Base-by-base conservation (phyloP, 2,113 vertebrate genomes). In the Tupaia chinensis region DNA sequence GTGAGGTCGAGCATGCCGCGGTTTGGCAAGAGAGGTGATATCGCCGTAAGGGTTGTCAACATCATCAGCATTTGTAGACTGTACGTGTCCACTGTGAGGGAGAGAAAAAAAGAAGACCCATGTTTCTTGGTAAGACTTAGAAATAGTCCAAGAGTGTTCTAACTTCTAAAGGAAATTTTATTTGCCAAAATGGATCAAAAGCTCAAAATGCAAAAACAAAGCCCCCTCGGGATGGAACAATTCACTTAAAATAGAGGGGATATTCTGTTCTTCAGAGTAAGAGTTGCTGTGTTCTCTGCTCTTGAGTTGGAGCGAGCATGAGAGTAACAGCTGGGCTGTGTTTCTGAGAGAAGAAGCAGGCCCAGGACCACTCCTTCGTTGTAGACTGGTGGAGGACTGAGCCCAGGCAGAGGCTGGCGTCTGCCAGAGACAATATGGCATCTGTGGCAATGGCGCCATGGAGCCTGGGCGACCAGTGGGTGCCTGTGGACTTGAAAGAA, bases 51-150 rank as follows among this genome's bases (percentile, higher is more conserved):
- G 97, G 93, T 97, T 96, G 92, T 99, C 98, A 20, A 98, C 54
- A 22, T 97, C 96, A 11, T 99, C 98, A 70, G 98, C 95, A 84
- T 98, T 96, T 58, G 98, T 84, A 44, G 98, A 98, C 96, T 98
- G 98, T 76, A 98, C 80, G 2, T 88, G 98, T 70, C 98, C 99
- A 54, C 99, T 99, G 96, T 95, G 72, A 14, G 72, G 56, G 66
- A 20, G 95, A 82, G 95, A 95, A 94, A 95, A 44, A 85, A 73
- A 94, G 94, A 68, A 94, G 15, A 70, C 9, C 15, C 0, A 10
- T 82, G 65, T 88, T 97, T 96, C 96, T 95, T 96, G 80, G 82
- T 96, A 92, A 94, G n/a, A 98, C 93, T 83, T 91, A 96, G 87
- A 96, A 86, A 73, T 79, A 88, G 87, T 44, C 96, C 88, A 89